Conservation (phyloP, 2,113 vertebrate genomes). For the Steatornis caripensis region DNA sequence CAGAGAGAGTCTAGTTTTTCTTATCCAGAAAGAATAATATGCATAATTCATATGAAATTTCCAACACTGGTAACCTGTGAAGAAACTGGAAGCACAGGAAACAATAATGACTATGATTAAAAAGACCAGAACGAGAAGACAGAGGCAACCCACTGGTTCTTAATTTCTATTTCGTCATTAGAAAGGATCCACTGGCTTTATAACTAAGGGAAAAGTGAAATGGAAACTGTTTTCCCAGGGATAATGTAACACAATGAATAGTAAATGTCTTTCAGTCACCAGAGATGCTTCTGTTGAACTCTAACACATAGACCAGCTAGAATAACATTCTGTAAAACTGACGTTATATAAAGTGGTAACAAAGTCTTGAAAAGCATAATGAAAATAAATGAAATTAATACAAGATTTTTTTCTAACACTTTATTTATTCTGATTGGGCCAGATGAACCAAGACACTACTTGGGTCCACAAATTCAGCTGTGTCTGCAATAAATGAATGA, state of each 20-base stretch:
- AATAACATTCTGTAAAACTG: not conserved
- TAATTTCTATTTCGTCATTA: not conserved
- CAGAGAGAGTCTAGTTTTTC: not conserved
- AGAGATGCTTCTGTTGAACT: not conserved
- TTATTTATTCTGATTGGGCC: slow-evolving; percentile 72
- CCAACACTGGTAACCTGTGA: not conserved
- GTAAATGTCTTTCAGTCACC: not conserved
- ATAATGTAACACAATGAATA: not conserved
- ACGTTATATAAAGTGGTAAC: not conserved
- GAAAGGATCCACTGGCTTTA: not conserved
- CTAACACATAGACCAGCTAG: not conserved
- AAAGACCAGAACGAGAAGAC: not conserved
- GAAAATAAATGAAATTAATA: not conserved
- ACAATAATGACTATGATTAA: not conserved
- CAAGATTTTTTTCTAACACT: slow-evolving; percentile 67
- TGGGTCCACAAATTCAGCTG: slow-evolving; percentile 75
- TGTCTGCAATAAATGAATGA: slow-evolving; percentile 60
- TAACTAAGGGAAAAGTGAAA: not conserved
- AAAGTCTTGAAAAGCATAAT: not conserved
- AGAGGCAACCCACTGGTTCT: not conserved
- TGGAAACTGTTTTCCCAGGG: not conserved
- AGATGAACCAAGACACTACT: slow-evolving; percentile 67
- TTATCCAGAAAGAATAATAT: not conserved
- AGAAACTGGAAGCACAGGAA: not conserved
- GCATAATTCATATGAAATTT: not conserved